Percentiles rank a stretch among this genome's conserved stretches.
Evolutionary conservation across 2,797 vertebrate species (phyloP).

Genomic region (Lutjanus campechanus): DNA sequence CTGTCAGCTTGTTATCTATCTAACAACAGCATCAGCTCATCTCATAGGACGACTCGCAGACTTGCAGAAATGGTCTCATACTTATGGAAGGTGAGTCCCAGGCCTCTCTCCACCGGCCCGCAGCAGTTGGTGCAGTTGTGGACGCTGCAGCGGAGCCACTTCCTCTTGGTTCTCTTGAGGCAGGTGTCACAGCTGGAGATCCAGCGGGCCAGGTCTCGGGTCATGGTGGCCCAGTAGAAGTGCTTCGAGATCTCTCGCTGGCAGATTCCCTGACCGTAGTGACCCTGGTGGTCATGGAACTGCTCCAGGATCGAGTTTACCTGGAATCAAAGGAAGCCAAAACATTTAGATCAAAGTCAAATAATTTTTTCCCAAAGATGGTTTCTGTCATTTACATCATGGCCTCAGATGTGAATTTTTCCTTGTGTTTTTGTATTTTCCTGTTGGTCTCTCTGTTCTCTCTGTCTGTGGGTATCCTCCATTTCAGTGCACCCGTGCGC

Average conservation of each 20-base stretch:
- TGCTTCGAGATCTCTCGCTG: slow-evolving; percentile 62
- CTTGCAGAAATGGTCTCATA: slow-evolving; percentile 25
- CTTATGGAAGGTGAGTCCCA: slow-evolving; percentile 80
- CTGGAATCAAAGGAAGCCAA: slow-evolving; percentile 29
- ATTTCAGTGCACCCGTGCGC: too few species aligned
- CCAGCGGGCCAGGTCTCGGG: slow-evolving; percentile 75
- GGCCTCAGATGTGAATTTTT: too few species aligned
- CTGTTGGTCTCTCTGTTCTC: too few species aligned
- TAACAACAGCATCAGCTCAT: too few species aligned
- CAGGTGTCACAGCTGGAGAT: slow-evolving; percentile 77
- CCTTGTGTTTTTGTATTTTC: too few species aligned
- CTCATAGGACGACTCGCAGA: too few species aligned
- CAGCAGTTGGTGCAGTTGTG: slow-evolving; percentile 77
- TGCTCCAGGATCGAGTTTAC: slow-evolving; percentile 73
- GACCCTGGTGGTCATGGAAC: slow-evolving; percentile 77
- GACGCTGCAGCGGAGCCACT: slow-evolving; percentile 76
- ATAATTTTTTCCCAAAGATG: too few species aligned
- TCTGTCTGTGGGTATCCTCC: too few species aligned
- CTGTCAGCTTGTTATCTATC: too few species aligned
- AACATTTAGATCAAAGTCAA: too few species aligned
- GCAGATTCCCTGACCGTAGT: slow-evolving; percentile 69
- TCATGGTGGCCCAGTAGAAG: slow-evolving; percentile 78
- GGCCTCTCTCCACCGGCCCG: slow-evolving; percentile 74
- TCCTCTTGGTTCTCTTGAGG: slow-evolving; percentile 68
- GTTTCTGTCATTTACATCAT: too few species aligned